phyloP scores from a whole-genome alignment of 2,888 invertebrate genomes.

The Hypselothyrea guttata region DNA sequence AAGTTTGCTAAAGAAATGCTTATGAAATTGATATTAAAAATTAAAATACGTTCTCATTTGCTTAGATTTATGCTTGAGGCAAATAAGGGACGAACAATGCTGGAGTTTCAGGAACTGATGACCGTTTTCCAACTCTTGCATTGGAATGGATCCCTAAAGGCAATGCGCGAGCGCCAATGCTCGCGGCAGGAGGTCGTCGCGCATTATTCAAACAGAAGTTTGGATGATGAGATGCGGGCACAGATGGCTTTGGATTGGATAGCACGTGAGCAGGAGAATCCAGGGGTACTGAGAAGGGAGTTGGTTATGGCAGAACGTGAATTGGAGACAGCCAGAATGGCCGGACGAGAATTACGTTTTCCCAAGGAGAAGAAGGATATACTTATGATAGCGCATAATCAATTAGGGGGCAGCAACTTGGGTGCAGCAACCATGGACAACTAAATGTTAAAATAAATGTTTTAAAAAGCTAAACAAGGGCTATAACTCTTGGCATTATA shows the following conservation, averaged over 20 bases:
- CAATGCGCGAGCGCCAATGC: conserved; percentile 97
- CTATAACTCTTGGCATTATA: conserved; percentile 37
- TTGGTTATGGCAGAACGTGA: conserved; percentile 93
- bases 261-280: conserved; percentile 89
- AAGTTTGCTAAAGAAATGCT: no score
- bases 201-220: conserved; percentile 94
- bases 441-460: conserved; percentile 36
- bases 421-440: conserved; percentile 66
- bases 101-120: conserved; percentile 98
- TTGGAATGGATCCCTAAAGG: conserved; percentile 98
- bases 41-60: no score
- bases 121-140: conserved; percentile 98
- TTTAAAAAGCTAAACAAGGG: conserved; percentile 5
- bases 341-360: conserved; percentile 94
- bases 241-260: conserved; percentile 99
- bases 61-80: conserved; percentile 88
- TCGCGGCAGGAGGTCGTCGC: conserved; percentile 96
- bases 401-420: conserved; percentile 84
- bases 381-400: conserved; percentile 93
- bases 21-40: no score
- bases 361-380: conserved; percentile 98
- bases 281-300: conserved; percentile 90
- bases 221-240: conserved; percentile 97
- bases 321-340: conserved; percentile 91
- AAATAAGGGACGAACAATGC: conserved; percentile 96